Base-by-base conservation (phyloP, 2,888 invertebrate genomes). In the Neoaliturus tenellus region DNA sequence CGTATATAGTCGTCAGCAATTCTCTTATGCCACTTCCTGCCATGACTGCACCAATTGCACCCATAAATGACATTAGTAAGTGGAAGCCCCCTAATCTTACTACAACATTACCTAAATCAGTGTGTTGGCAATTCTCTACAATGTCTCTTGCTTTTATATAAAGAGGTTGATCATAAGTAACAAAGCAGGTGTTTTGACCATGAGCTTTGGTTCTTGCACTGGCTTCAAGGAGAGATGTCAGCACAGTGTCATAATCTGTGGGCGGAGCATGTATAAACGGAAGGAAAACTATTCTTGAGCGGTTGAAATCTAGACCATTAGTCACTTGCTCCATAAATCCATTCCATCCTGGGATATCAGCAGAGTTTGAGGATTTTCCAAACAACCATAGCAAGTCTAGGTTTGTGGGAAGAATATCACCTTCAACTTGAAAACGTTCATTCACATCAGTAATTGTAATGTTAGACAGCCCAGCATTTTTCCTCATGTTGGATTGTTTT, bases 1-100 rank as follows among this genome's bases (percentile, higher is more conserved):
- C 87, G 88, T 89, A 90, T 80, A 89, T 88, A 5, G 41, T 71
- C 28, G 75, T 75, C 17, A 88, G 85, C 12, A 86, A 82, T 85
- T 90, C 89, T 86, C 89, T 89, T 14, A 90, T 39, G 8, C 90
- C 90, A 85, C 90, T 90, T 84, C 90, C 90, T 20, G 85, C 85
- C 90, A 90, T 90, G 35, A 90, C 86, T 78, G 87, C 85, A 31
- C 90, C 90, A 67, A 90, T 86, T 41, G 88, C 48, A 81, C 89
- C 89, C 67, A 90, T 80, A 86, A 88, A 90, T 0, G 89, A 90
- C 90, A 90, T 89, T 31, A 89, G 39, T 35, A 87, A 55, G 84
- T 89, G 89, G 86, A 89, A 89, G 6, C 88, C 88, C 14, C 89
- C 89, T 62, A 89, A 86, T 84, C 89, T 86, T 73, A 88, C 87